phyloP scores from a whole-genome alignment of 2,797 vertebrate genomes.

The Amblyraja radiata region DNA sequence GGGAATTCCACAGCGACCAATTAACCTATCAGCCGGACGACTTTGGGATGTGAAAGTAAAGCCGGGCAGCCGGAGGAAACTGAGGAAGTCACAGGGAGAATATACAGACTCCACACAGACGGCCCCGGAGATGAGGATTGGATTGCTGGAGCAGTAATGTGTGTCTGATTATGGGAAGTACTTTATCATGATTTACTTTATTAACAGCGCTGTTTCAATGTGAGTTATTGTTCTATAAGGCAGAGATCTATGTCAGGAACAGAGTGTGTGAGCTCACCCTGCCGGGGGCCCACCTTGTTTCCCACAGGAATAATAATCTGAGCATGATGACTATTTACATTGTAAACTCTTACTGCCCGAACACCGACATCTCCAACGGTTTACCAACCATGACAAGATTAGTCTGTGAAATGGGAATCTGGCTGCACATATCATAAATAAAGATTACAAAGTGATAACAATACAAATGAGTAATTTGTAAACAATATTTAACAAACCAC shows the following conservation, averaged over 20 bases:
- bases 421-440: not conserved
- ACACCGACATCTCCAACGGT: not conserved
- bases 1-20: too few species aligned
- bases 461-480: not conserved
- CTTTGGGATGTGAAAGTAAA: too few species aligned
- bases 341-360: not conserved
- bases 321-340: not conserved
- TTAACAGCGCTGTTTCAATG: not conserved
- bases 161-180: not conserved
- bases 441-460: not conserved
- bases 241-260: not conserved
- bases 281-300: not conserved
- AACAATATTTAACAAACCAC: conserved; percentile 20
- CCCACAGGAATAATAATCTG: not conserved
- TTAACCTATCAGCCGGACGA: too few species aligned
- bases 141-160: too few species aligned
- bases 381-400: not conserved
- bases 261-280: not conserved
- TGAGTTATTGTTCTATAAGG: not conserved
- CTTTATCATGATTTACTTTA: not conserved
- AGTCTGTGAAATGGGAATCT: conserved; percentile 15
- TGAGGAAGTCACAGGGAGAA: too few species aligned
- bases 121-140: too few species aligned
- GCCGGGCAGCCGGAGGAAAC: too few species aligned
- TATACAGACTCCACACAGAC: too few species aligned